These are phyloP conservation scores for Pemphredon lugubris DNA, from an alignment of 2,888 invertebrate genomes.

Conservation along the genomic window DNA sequence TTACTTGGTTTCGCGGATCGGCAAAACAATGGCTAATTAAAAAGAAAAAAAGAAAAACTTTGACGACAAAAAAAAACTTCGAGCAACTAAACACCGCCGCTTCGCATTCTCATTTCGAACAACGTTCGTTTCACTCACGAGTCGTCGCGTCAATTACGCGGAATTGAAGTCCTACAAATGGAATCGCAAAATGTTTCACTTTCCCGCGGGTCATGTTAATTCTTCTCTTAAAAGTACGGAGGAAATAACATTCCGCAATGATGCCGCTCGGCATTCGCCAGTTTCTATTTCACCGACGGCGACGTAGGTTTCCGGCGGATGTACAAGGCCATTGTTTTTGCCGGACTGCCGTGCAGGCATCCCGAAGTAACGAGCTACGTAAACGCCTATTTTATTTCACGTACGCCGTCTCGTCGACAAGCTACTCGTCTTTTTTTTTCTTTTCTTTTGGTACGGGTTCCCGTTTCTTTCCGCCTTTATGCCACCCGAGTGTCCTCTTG, in stretches of 20 bases:
- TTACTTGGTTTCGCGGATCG: no score
- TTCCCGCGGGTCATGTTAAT: conserved; percentile 66
- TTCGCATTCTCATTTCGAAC: no score
- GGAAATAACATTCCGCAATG: conserved; percentile 60
- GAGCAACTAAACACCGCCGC: no score
- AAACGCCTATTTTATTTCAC: conserved; percentile 39
- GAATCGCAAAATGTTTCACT: conserved; percentile 69
- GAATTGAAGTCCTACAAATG: no score
- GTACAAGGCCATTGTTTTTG: conserved; percentile 79
- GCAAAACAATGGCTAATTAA: no score
- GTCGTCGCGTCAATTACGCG: no score
- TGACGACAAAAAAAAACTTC: no score
- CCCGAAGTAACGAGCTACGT: conserved; percentile 39
- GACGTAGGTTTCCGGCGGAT: conserved; percentile 74
- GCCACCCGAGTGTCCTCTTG: neutral
- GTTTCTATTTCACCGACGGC: conserved; percentile 52
- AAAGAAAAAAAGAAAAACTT: no score
- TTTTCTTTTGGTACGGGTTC: no score
- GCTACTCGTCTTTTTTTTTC: conserved; percentile 19
- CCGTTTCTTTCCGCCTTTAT: neutral
- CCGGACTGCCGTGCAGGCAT: conserved; percentile 35
- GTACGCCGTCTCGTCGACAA: neutral
- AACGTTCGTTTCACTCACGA: no score
- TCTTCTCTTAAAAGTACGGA: conserved; percentile 9
- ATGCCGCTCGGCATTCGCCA: conserved; percentile 33